Base-by-base conservation (phyloP, 2,797 vertebrate species). In the Limnodromus scolopaceus region DNA sequence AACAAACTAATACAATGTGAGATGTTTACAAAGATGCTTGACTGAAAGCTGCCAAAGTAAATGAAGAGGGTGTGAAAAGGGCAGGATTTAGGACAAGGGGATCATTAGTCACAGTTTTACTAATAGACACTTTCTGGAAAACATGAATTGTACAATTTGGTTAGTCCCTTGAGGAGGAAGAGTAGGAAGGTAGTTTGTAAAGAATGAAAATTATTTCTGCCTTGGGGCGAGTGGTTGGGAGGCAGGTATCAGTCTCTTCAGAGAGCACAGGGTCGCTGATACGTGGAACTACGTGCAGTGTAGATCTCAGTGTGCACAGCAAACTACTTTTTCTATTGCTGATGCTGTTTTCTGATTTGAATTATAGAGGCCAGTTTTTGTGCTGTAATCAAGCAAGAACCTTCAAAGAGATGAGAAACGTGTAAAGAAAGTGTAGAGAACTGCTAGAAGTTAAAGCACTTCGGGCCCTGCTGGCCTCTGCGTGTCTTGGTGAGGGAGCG, bases 221-320 rank as follows among this genome's bases (percentile, higher is more conserved):
- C 28, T 60, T 45, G 25, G 9, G 20, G 16, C 4, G 34, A 38
- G 43, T 22, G 7, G 8, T 38, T 38, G 16, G 43, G 49, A 79
- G 41, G 43, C 39, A 71, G 22, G 34, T 36, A 41, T 61, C 68
- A 12, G 20, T 64, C 51, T 64, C 24, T 51, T 45, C 38, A 39
- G 65, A 65, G 12, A 51, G 23, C 49, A 34, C 24, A 17, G 25
- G 4, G 22, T 64, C 25, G 51, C 22, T 30, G 38, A 28, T 41
- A 36, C 0, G 1, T 54, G 53, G 34, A 27, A 36, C 19, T 32
- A 19, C 0, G 0, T 58, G 48, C 28, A 27, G 54, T 8, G 24
- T 39, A 25, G 48, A 39, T 16, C 32, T 55, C 1, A 0, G 27
- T 45, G n/a, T 61, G 24, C n/a, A 43, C 30, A 68, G 49, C 48